Evolutionary conservation across 2,797 vertebrate genomes (phyloP).

Genomic region (Sphenopsis melanotis): DNA sequence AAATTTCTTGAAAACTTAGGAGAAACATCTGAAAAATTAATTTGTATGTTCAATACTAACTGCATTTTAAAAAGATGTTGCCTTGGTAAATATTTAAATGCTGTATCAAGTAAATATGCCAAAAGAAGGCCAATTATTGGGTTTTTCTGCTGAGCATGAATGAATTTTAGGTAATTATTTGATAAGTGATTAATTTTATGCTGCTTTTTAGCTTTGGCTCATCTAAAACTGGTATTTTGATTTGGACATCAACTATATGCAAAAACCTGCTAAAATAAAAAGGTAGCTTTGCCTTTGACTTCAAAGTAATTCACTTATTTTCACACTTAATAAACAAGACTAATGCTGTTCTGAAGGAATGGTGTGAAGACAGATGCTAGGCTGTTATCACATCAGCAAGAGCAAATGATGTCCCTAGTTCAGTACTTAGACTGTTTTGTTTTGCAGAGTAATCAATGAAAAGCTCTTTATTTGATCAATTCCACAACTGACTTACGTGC

Average conservation of each 20-base stretch:
- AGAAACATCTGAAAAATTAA: neutral
- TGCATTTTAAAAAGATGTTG: neutral
- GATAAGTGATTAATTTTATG: neutral
- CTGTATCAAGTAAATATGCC: neutral
- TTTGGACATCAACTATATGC: neutral
- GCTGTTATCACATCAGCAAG: neutral
- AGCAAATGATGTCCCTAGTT: neutral
- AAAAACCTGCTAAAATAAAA: neutral
- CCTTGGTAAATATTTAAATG: neutral
- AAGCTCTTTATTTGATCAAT: neutral
- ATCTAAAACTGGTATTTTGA: neutral
- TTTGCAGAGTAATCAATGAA: neutral
- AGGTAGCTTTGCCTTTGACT: neutral
- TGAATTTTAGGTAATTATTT: neutral
- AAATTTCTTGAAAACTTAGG: neutral
- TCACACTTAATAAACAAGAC: neutral
- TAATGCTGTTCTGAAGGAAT: neutral
- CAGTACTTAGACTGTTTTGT: neutral
- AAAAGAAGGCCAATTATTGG: neutral
- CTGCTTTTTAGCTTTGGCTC: neutral
- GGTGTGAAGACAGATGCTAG: neutral
- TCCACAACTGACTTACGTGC: constrained; percentile 64
- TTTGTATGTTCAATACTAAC: neutral
- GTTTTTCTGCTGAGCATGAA: neutral
- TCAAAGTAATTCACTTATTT: neutral